Evolutionary conservation across 2,113 vertebrate species (phyloP), one percentile per base, ranked within the genome.

Genomic region (Hippocampus barbouri): DNA sequence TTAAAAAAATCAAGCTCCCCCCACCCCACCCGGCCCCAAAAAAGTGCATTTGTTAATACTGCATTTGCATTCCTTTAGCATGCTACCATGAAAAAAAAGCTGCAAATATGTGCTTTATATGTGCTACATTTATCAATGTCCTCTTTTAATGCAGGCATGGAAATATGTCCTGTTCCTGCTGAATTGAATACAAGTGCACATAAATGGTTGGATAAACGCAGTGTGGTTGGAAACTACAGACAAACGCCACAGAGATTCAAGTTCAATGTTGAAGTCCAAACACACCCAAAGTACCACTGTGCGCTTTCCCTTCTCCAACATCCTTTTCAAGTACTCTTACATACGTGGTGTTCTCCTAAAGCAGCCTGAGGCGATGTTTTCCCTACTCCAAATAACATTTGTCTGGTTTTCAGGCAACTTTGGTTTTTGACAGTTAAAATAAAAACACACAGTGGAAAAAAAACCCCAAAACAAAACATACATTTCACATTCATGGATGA

Each of bases 401-500:
- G 20, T 41, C 62, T 41, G 21, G 62, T 41, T 21, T 21, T 41
- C 64, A 66, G 64, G 64, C 64, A 66, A 66, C 64, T 66, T 66
- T 66, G 64, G 64, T 47, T 66, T 40, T 45, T 45, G 12, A 66
- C n/a, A 43, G 23, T 15, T 27, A 14, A 45, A 47, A 66, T 47
- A 25, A 49, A 23, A 43, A 41, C 30, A 64, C 45, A 67, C 0
- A 38, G 30, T 57, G 34, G 70, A 63, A 73, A 68, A 53, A 59
- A 43, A 43, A 9, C 11, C 1, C 8, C 0, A 45, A 45, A 3
- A 12, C 14, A 45, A 18, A 18, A 4, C 8, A 2, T 68, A 18
- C 67, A 68, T 70, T 66, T 65, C 23, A 73, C 63, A 76, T 68
- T 78, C 54, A 53, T 43, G 11, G 59, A 53, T 25, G 14, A 69